Evolutionary conservation across 1,140 invertebrate species (phyloP).

Genomic region (Anastrepha ludens): DNA sequence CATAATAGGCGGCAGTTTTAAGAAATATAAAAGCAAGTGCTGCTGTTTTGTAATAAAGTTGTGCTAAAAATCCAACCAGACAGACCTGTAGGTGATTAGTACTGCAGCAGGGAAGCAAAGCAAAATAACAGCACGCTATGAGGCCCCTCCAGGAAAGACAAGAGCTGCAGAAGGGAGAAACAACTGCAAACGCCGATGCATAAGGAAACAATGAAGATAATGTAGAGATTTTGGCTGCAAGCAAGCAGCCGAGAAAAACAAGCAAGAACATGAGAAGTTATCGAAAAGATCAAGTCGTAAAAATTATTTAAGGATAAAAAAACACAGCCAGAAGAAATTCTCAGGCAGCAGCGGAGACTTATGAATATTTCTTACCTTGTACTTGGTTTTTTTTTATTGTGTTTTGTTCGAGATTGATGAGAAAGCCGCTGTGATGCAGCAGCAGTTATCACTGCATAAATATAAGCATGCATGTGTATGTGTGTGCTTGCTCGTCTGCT

Average conservation of each 20-base stretch:
- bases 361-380: neutral
- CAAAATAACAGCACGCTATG: neutral
- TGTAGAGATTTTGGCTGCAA: conserved; percentile 2
- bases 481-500: neutral
- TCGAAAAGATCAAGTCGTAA: neutral
- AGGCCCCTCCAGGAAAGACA: no score
- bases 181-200: neutral
- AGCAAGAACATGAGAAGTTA: neutral
- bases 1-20: neutral
- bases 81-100: neutral
- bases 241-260: neutral
- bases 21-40: neutral
- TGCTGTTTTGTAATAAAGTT: neutral
- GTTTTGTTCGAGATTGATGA: neutral
- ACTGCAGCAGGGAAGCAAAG: neutral
- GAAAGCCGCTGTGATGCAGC: neutral
- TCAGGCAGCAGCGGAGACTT: neutral
- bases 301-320: neutral
- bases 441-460: neutral
- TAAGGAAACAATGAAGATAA: conserved; percentile 36
- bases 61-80: neutral
- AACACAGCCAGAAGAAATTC: neutral
- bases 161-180: neutral
- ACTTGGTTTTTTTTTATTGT: neutral
- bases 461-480: neutral